phyloP scores from a whole-genome alignment of 1,140 invertebrate species.

The Cryptotermes secundus region DNA sequence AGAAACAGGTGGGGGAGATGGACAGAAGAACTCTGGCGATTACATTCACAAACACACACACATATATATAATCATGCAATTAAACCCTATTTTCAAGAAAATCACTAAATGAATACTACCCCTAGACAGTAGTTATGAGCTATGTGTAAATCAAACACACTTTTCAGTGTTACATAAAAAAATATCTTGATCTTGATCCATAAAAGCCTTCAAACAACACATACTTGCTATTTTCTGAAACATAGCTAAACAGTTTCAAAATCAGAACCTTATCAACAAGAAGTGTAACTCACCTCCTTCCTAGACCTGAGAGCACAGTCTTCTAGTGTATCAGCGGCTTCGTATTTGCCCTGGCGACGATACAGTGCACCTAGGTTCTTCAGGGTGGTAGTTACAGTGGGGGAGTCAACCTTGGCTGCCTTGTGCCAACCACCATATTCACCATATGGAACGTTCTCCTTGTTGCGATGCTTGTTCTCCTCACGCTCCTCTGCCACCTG shows the following conservation, averaged over 20 bases:
- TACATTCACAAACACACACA: too few species aligned
- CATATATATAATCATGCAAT: too few species aligned
- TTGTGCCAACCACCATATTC: constrained; percentile 98
- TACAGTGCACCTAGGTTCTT: constrained; percentile 98
- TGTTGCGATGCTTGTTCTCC: constrained; percentile 89
- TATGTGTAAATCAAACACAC: too few species aligned
- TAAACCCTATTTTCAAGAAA: too few species aligned
- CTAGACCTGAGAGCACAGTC: constrained; percentile 93
- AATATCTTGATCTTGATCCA: too few species aligned
- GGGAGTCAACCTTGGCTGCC: constrained; percentile 97
- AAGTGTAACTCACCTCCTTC: constrained; percentile 70
- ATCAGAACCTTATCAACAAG: background rate
- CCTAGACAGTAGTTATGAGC: too few species aligned
- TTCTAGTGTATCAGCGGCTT: constrained; percentile 97
- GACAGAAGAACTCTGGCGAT: too few species aligned
- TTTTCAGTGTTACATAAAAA: too few species aligned
- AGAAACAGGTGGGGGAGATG: too few species aligned
- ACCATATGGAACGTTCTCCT: constrained; percentile 86
- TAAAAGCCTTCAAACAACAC: too few species aligned
- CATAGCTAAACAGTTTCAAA: background rate
- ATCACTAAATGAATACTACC: too few species aligned
- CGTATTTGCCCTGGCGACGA: constrained; percentile 96
- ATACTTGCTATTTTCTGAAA: background rate
- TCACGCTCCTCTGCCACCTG: constrained; percentile 95
- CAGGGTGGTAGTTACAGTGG: constrained; percentile 94